phyloP scores from a whole-genome alignment of 2,113 vertebrate species.

The Spea bombifrons region DNA sequence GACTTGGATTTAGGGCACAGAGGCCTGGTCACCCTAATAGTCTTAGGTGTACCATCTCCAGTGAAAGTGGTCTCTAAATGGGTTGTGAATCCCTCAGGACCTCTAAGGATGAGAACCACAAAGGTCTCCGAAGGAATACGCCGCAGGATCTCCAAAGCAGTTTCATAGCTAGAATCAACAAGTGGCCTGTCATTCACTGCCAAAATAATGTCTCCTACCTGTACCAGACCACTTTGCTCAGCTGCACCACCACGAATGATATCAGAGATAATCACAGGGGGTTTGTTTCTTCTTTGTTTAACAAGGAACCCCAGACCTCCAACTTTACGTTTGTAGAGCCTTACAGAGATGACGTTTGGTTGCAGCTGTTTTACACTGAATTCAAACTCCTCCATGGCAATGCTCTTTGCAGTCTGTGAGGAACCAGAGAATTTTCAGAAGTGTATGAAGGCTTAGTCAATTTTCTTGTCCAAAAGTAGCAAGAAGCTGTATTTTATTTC shows the following conservation, averaged over 20 bases:
- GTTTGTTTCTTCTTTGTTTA: slow-evolving; percentile 90
- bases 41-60: slow-evolving; percentile 86
- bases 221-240: slow-evolving; percentile 92
- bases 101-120: slow-evolving; percentile 90
- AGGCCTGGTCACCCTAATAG: slow-evolving; percentile 84
- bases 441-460: neutral
- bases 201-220: slow-evolving; percentile 91
- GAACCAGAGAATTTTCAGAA: neutral
- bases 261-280: slow-evolving; percentile 90
- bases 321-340: slow-evolving; percentile 90
- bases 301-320: slow-evolving; percentile 94
- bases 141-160: slow-evolving; percentile 85
- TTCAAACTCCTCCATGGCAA: slow-evolving; percentile 83
- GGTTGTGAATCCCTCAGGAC: slow-evolving; percentile 93
- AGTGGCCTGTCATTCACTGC: slow-evolving; percentile 90
- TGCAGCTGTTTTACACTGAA: slow-evolving; percentile 92
- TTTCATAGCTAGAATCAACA: slow-evolving; percentile 88
- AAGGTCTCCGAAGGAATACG: slow-evolving; percentile 86
- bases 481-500: neutral
- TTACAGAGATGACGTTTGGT: slow-evolving; percentile 95
- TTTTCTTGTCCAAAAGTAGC: slow-evolving; percentile 1
- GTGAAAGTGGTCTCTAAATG: slow-evolving; percentile 93
- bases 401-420: slow-evolving; percentile 16
- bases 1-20: slow-evolving; percentile 64
- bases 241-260: slow-evolving; percentile 90